phyloP scores from a whole-genome alignment of 2,113 vertebrate genomes.

The Nerophis ophidion region DNA sequence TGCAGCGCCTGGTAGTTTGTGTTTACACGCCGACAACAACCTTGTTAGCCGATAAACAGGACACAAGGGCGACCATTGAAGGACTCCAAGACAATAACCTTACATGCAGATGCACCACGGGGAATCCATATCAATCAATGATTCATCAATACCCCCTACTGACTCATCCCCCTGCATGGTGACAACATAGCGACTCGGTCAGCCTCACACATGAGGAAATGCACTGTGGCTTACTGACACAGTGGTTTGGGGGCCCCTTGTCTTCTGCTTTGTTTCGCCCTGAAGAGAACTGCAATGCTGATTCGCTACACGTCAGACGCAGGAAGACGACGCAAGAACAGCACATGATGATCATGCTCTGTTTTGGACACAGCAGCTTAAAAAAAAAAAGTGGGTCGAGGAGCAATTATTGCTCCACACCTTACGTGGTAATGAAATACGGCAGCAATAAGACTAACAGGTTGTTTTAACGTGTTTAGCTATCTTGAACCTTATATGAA shows the following conservation, averaged over 20 bases:
- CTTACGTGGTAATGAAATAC: slow-evolving; percentile 4
- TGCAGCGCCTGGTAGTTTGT: too few species aligned
- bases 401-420: neutral
- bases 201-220: neutral
- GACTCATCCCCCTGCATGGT: slow-evolving; percentile 32
- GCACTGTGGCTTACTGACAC: neutral
- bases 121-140: slow-evolving; percentile 46
- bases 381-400: neutral
- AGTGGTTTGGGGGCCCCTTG: neutral
- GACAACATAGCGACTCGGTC: slow-evolving; percentile 41
- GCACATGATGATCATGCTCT: neutral
- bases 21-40: neutral
- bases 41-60: neutral
- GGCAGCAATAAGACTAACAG: neutral
- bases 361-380: slow-evolving; percentile 11
- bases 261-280: neutral
- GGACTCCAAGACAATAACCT: neutral
- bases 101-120: neutral
- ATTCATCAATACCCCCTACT: slow-evolving; percentile 36
- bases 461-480: neutral
- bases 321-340: neutral
- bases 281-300: neutral
- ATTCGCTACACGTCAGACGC: neutral
- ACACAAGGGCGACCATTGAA: neutral
- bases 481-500: too few species aligned